A percentile compares a stretch with the other conserved stretches of the same genome.
Evolutionary conservation across 2,888 invertebrate genomes (phyloP).

Genomic region (Apomyelois bistriatella): DNA sequence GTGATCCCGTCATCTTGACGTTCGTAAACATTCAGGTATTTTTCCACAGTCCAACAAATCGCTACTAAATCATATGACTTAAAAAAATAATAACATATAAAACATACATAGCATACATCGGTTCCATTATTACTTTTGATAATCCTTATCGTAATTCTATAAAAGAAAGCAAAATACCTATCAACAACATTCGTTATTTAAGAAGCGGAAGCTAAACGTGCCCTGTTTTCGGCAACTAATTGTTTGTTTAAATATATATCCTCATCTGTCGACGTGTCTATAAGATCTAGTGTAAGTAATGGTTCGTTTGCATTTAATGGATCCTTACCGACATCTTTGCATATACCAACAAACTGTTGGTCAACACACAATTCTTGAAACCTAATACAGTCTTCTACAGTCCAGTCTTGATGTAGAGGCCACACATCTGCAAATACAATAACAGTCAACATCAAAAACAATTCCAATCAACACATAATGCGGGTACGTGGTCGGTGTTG

Average conservation of each 20-base stretch:
- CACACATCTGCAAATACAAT: conserved; percentile 59
- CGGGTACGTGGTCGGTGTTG: too few relatives aligned
- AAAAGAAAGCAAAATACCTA: conserved; percentile 5
- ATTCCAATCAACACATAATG: too few relatives aligned
- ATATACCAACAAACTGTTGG: conserved; percentile 84
- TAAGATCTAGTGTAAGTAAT: conserved; percentile 83
- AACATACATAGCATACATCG: conserved; percentile 2
- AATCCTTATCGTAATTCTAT: neutral
- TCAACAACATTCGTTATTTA: conserved; percentile 13
- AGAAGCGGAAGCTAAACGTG: conserved; percentile 56
- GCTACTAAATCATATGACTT: neutral
- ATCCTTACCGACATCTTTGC: conserved; percentile 82
- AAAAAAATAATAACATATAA: conserved; percentile 1
- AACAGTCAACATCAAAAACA: too few relatives aligned
- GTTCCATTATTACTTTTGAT: conserved; percentile 8
- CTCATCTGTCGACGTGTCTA: conserved; percentile 84
- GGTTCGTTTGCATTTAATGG: conserved; percentile 81
- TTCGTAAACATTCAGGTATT: neutral
- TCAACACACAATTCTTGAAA: conserved; percentile 86
- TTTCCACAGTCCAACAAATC: neutral
- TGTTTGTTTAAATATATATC: conserved; percentile 84
- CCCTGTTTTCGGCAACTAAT: conserved; percentile 82
- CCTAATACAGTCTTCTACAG: conserved; percentile 85
- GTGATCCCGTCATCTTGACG: too few relatives aligned
- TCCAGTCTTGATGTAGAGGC: conserved; percentile 83